A percentile compares a stretch with the other conserved stretches of the same genome.
phyloP scores from a whole-genome alignment of 2,888 invertebrate genomes.

The Meliscaeva auricollis region DNA sequence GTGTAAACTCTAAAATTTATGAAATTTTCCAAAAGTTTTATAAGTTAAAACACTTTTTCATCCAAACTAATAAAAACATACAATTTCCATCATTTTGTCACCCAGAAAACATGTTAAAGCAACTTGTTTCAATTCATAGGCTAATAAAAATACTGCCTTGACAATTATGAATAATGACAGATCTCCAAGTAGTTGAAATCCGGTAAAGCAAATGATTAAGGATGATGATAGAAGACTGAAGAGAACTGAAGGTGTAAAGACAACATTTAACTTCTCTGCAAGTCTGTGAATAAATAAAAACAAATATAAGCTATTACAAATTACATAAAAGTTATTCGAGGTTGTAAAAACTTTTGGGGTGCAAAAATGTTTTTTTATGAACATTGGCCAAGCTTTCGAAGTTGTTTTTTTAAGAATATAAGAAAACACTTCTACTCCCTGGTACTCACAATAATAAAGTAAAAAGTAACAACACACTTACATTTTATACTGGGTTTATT shows the following conservation, averaged over 20 bases:
- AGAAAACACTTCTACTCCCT: no score
- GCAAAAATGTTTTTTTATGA: no score
- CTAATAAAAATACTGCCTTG: constrained; percentile 53
- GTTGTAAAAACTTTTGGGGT: no score
- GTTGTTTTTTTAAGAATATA: no score
- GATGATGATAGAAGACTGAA: constrained; percentile 76
- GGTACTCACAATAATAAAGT: no score
- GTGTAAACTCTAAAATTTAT: constrained; percentile 55
- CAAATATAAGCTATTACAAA: no score
- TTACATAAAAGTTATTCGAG: no score
- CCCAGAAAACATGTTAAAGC: constrained; percentile 75
- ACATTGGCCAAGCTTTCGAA: no score
- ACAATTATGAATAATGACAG: constrained; percentile 38
- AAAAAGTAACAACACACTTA: no score
- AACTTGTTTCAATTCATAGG: constrained; percentile 77
- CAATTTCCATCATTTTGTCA: constrained; percentile 71
- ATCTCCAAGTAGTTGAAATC: constrained; percentile 74
- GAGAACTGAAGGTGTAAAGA: constrained; percentile 73
- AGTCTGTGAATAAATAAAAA: constrained; percentile 55
- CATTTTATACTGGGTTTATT: no score
- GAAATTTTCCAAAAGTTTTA: not conserved
- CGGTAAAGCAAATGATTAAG: constrained; percentile 72
- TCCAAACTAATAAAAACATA: constrained; percentile 31
- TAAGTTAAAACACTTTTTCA: not conserved
- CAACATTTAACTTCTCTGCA: constrained; percentile 64